Percentiles rank a stretch among this genome's conserved stretches.
These are phyloP conservation scores for Brachionus asplanchnoidis DNA, from an alignment of 1,140 invertebrate species.

Conservation along the genomic window DNA sequence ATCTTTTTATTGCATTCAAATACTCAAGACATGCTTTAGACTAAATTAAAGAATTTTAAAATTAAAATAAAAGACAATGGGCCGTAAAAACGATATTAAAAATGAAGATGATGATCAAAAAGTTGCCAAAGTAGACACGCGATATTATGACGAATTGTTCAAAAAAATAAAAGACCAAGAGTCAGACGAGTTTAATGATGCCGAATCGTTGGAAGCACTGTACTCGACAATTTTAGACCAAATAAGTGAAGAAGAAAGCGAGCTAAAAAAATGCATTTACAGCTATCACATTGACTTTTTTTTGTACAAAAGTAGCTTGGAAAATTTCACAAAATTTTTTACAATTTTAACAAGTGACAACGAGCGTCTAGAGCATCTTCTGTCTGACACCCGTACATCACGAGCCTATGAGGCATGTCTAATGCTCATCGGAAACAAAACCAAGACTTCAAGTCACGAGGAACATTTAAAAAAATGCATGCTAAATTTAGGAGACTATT, in stretches of 20 bases:
- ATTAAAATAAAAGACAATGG: neutral
- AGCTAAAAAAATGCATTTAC: constrained; percentile 21
- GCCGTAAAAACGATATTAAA: neutral
- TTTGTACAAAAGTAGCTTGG: constrained; percentile 22
- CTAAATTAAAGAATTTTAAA: neutral
- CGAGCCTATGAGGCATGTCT: constrained; percentile 38
- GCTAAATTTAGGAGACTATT: neutral
- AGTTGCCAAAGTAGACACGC: neutral
- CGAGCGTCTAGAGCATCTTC: neutral
- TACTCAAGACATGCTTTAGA: neutral
- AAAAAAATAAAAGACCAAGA: constrained; percentile 10
- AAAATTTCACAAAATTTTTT: constrained; percentile 15
- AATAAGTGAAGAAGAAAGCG: constrained; percentile 8
- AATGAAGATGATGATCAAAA: neutral
- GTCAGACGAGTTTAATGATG: constrained; percentile 7
- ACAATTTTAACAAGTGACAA: neutral
- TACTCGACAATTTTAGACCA: constrained; percentile 17
- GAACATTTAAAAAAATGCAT: neutral
- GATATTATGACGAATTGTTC: constrained; percentile 22
- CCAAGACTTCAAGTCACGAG: neutral
- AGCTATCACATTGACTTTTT: constrained; percentile 39
- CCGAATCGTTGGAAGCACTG: neutral
- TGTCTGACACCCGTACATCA: neutral
- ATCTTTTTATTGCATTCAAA: neutral
- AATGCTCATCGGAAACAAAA: constrained; percentile 3